Evolutionary conservation across 2,797 vertebrate species (phyloP), one percentile per base, ranked within the genome.

Genomic region (Coilia nasus): DNA sequence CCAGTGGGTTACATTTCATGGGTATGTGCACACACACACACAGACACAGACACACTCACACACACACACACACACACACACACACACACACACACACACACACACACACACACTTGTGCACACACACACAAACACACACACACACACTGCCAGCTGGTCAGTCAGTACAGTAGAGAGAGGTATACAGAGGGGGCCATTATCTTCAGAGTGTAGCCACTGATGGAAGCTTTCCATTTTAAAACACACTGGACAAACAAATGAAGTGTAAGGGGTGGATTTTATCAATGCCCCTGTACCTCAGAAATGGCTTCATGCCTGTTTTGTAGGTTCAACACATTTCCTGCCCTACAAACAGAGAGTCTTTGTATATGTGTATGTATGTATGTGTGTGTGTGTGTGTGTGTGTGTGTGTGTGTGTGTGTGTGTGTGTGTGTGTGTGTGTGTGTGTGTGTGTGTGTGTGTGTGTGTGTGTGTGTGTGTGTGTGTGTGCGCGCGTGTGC

Each of bases 361-460:
- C 89, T 89, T 93, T 92, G 91, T 90, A 84, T 80, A 78, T 85
- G 85, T 57, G n/a, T 9, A 17, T 67, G 85, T 85, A 88, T 57
- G 87, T 60, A 59, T 83, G 83, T 78, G 81, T n/a, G n/a, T 83
- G 81, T 85, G 57, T 85, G 71, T 81, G 41, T 60, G 83, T 64
- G 81, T 71, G 87, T 86, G 75, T 83, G 81, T 85, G 82, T 81
- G 81, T 82, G 50, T 56, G 46, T 84, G 64, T 83, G 23, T 1
- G 86, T 71, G 64, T 71, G 64, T 31, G 64, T 71, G 64, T 71
- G 64, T 71, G 64, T 71, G 64, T 71, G 25, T 71, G 64, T 71
- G 64, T 71, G 31, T 47, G 46, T 47, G 46, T 47, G 46, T 47
- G 46, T 47, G 46, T 47, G 46, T 47, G 46, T 47, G 46, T 47